Evolutionary conservation across 2,888 invertebrate species (phyloP), one percentile per base, ranked within the genome.

Genomic region (Xestia xanthographa): DNA sequence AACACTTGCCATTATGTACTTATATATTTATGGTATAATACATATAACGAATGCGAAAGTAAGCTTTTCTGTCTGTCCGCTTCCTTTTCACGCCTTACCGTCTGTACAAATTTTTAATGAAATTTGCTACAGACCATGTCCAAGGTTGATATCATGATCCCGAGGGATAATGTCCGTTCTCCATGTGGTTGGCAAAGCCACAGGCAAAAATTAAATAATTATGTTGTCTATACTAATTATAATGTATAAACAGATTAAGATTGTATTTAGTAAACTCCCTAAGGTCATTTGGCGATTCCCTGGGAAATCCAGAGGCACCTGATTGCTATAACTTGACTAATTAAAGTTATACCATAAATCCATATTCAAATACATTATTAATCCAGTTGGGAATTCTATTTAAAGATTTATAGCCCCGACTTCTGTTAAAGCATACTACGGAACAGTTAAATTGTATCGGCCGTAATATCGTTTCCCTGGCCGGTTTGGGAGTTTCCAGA

Each of bases 381-480:
- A 48, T 82, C 43, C 20, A 60, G 82, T 68, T 77, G 29, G n/a
- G 34, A 78, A 70, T 63, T 67, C 38, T 8, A 62, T 63, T 72
- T 48, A 26, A 56, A 60, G 71, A 83, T 79, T 79, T 67, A 82
- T 83, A 50, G 65, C 65, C 6, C 11, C 43, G 11, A 14, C 22
- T 48, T 26, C 50, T 50, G 48, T 60, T 66, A 53, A 8, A 53
- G 70, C 63, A 56, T 74, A 79, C 68, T 67, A 65, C 41, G 48
- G 45, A 71, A 38, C 41, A 38, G 65, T 82, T 62, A 68, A 79
- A 68, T 75, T 71, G 75, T 79, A 79, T 83, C 66, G 68, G 29
- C 58, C 48, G 43, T 60, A 60, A 65, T 67, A 79, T 65, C 48
- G 58, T 38, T 43, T 48, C 56, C 41, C n/a, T n/a, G 67, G 58